These are phyloP conservation scores for Himalopsyche kuldschensis DNA, from an alignment of 2,888 invertebrate species.

Conservation along the genomic window DNA sequence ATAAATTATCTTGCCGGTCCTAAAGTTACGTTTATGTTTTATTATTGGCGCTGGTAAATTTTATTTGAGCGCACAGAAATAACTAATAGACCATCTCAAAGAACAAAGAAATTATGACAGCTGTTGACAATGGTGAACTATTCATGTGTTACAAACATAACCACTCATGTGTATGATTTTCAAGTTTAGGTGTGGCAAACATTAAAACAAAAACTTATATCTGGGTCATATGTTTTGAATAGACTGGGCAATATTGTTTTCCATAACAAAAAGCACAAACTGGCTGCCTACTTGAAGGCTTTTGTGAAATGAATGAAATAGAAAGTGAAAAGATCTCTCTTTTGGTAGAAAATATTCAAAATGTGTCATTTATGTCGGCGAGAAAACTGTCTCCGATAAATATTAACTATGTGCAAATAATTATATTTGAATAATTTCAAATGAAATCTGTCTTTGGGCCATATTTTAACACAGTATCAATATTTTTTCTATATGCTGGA, in stretches of 20 bases:
- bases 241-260: neutral
- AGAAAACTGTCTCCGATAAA: neutral
- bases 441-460: no score
- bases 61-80: neutral
- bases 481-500: no score
- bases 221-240: neutral
- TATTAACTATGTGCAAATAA: no score
- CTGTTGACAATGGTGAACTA: neutral
- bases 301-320: neutral
- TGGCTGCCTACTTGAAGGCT: neutral
- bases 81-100: neutral
- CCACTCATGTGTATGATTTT: neutral
- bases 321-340: neutral
- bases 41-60: neutral
- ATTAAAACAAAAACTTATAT: neutral
- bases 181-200: neutral
- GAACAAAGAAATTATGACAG: conserved; percentile 3
- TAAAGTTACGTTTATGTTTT: neutral
- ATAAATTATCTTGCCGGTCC: neutral
- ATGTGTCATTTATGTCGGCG: neutral
- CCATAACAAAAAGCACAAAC: neutral
- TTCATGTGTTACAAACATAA: neutral
- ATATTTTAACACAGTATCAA: no score
- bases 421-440: no score
- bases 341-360: neutral